Evolutionary conservation across 2,888 invertebrate genomes (phyloP).

Genomic region (Andrena camellia): DNA sequence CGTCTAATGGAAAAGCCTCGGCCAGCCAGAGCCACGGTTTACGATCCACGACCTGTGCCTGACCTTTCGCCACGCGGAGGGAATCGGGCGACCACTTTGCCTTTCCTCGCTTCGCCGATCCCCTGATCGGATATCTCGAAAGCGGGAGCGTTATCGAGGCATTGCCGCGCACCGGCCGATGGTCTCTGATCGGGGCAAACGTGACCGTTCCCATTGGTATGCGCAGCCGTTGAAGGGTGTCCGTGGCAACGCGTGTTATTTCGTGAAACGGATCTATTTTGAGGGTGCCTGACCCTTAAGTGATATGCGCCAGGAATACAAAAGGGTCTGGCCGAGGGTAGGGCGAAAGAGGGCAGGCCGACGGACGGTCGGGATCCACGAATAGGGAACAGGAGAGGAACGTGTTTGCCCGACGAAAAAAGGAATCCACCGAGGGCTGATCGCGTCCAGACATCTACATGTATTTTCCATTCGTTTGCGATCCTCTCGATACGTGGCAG

Average conservation of each 20-base stretch:
- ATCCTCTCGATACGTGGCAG: slow-evolving; percentile 48
- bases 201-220: slow-evolving; percentile 78
- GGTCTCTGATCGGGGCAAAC: slow-evolving; percentile 62
- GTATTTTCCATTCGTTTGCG: slow-evolving; percentile 82
- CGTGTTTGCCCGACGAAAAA: slow-evolving; percentile 65
- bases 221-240: slow-evolving; percentile 78
- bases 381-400: slow-evolving; percentile 30
- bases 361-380: slow-evolving; percentile 37
- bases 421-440: slow-evolving; percentile 50
- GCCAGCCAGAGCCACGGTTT: slow-evolving; percentile 16
- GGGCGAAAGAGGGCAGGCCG: slow-evolving; percentile 12
- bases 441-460: slow-evolving; percentile 78
- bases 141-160: slow-evolving; percentile 31
- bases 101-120: slow-evolving; percentile 40
- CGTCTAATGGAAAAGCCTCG: slow-evolving; percentile 46
- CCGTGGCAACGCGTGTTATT: slow-evolving; percentile 82
- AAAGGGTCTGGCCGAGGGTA: slow-evolving; percentile 69
- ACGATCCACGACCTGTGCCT: neutral
- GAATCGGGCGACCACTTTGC: slow-evolving; percentile 34
- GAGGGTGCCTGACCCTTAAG: slow-evolving; percentile 84
- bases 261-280: slow-evolving; percentile 84
- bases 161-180: slow-evolving; percentile 36
- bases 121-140: slow-evolving; percentile 44
- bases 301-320: slow-evolving; percentile 84
- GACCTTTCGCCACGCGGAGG: neutral